phyloP scores from a whole-genome alignment of 2,113 vertebrate genomes.

The Petrocephalus zakoni region DNA sequence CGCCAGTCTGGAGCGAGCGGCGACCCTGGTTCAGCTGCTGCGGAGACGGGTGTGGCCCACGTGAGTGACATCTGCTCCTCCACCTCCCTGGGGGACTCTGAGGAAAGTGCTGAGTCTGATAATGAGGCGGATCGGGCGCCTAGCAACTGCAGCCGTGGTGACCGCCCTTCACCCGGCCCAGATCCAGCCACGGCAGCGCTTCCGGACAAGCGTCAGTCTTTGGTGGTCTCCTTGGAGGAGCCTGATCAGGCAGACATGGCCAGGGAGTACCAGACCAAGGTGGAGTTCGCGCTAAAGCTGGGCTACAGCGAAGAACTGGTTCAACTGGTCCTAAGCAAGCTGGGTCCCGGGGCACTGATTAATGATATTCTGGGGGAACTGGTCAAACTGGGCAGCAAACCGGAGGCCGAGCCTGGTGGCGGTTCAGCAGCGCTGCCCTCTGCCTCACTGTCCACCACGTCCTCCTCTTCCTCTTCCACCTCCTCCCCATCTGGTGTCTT shows the following conservation, averaged over 20 bases:
- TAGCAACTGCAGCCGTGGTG: background rate
- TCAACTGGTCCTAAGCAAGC: conserved; percentile 86
- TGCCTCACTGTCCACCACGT: conserved; percentile 55
- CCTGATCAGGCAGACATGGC: conserved; percentile 60
- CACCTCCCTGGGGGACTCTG: conserved; percentile 58
- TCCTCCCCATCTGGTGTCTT: conserved; percentile 63
- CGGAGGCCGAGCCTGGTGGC: conserved; percentile 70
- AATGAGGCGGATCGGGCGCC: conserved; percentile 58
- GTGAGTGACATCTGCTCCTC: conserved; percentile 54
- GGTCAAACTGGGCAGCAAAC: conserved; percentile 91
- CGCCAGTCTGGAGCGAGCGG: conserved; percentile 72
- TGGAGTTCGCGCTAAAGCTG: conserved; percentile 95
- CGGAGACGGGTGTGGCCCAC: conserved; percentile 74
- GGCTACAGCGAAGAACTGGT: conserved; percentile 93
- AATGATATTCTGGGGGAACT: conserved; percentile 96
- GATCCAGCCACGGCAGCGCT: conserved; percentile 73
- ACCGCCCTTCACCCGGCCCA: conserved; percentile 77
- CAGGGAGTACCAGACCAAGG: conserved; percentile 87
- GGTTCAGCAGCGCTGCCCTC: conserved; percentile 61
- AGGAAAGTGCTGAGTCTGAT: conserved; percentile 71
- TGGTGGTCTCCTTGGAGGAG: conserved; percentile 34
- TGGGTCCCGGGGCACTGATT: conserved; percentile 89
- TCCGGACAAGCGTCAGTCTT: conserved; percentile 59
- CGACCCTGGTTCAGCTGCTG: conserved; percentile 65
- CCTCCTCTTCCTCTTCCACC: conserved; percentile 60